Base-by-base conservation (phyloP, 2,113 vertebrate species). In the Zonotrichia leucophrys region DNA sequence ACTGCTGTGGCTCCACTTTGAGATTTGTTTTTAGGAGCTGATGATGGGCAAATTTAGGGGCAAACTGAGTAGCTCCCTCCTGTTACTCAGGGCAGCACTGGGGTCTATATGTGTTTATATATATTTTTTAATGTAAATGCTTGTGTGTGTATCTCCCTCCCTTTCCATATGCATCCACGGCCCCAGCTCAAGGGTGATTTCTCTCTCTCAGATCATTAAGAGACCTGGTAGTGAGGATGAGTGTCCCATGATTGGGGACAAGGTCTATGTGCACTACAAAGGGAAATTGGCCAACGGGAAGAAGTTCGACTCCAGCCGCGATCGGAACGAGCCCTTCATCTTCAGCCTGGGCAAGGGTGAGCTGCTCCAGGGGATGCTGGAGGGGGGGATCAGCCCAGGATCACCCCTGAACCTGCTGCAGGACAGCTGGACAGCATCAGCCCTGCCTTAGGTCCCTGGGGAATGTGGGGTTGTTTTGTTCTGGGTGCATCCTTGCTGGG, bases 191-290 rank as follows among this genome's bases (percentile, higher is more conserved):
- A 2, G 8, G 10, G 0, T 79, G 44, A 2, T 37, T 77, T 88
- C 79, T 96, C 35, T 95, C 73, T 84, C 84, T 72, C 95, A 99
- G 99, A 95, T 99, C 95, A 96, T 99, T 80, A 99, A 98, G 85
- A 94, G 96, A 42, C 97, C 95, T 18, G 99, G 99, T 9, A 93
- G 86, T 9, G 97, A 98, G 81, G 98, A 98, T 24, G 98, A 99
- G 55, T 95, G 27, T 25, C 99, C 99, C 30, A 99, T 99, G 99
- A 98, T 99, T 0, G 99, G 99, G 75, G 99, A 99, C 98, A 99
- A 97, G 96, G 99, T 99, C 88, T 98, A 97, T 5, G 98, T 99
- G 85, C 99, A 99, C 96, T 99, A 99, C 98, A 99, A 98, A 81
- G 99, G 99, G 59, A 99, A 97, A 92, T 66, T 99, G 91, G 97